Evolutionary conservation across 2,797 vertebrate genomes (phyloP).

Genomic region (Periparus ater): DNA sequence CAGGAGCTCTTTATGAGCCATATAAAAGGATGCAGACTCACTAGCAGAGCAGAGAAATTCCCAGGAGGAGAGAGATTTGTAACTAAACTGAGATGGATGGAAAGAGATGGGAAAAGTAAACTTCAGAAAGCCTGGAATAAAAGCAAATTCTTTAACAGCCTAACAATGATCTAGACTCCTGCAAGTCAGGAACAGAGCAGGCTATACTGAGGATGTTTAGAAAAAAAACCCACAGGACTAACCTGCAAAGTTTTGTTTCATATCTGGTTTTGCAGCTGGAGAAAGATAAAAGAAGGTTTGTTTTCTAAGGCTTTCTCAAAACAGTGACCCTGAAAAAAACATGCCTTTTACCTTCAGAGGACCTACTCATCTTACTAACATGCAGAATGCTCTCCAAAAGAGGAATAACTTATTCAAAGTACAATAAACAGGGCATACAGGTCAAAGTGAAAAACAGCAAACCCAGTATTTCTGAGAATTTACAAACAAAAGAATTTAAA

Average conservation of each 20-base stretch:
- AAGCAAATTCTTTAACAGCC: conserved; percentile 19
- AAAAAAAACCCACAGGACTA: background rate
- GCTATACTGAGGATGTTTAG: background rate
- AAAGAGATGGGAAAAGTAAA: conserved; percentile 7
- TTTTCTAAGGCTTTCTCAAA: conserved; percentile 7
- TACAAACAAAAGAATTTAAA: background rate
- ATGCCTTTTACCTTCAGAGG: background rate
- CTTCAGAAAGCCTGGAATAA: conserved; percentile 16
- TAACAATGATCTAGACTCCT: background rate
- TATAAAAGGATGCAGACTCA: conserved; percentile 19
- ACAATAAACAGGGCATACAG: background rate
- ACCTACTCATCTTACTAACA: background rate
- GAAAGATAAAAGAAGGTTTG: background rate
- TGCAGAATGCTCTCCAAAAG: background rate
- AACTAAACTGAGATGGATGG: background rate
- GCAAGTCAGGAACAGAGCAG: background rate
- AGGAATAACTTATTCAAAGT: background rate
- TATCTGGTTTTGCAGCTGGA: background rate
- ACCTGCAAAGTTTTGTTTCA: background rate
- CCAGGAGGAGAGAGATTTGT: conserved; percentile 21
- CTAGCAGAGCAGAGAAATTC: background rate
- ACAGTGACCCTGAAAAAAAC: background rate
- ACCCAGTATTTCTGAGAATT: background rate
- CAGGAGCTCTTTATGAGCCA: conserved; percentile 18
- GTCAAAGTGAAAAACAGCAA: background rate